phyloP scores from a whole-genome alignment of 2,888 invertebrate genomes.

The Zelleria hepariella region DNA sequence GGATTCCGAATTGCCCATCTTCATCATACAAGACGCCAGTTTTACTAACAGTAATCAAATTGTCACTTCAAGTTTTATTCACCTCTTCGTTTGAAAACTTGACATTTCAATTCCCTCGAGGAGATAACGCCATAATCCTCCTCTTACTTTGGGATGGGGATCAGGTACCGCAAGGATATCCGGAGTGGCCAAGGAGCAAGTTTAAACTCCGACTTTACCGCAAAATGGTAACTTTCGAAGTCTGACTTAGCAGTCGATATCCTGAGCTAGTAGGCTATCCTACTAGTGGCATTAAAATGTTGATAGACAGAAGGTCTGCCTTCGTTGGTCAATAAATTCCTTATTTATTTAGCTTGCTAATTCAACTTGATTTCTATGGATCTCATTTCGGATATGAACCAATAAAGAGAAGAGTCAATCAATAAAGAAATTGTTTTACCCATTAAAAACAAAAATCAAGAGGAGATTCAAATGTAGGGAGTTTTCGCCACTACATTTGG shows the following conservation, averaged over 20 bases:
- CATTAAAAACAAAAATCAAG: no score
- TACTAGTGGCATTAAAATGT: slow-evolving; percentile 17
- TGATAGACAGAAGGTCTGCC: neutral
- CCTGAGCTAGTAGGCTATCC: slow-evolving; percentile 39
- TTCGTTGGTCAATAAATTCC: no score
- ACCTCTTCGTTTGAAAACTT: neutral
- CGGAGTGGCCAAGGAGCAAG: neutral
- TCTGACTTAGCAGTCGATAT: slow-evolving; percentile 64
- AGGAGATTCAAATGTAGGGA: no score
- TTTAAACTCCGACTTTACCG: slow-evolving; percentile 27
- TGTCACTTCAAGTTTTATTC: neutral
- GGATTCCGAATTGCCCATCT: no score
- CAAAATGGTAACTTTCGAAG: slow-evolving; percentile 52
- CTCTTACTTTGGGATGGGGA: neutral
- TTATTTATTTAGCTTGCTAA: no score
- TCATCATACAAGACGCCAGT: no score
- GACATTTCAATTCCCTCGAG: neutral
- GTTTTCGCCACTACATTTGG: no score
- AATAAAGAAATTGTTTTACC: no score
- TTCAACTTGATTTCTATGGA: no score
- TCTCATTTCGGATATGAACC: no score
- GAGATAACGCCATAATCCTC: neutral
- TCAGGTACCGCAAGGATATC: neutral
- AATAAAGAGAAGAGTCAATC: no score
- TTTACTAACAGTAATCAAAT: no score